These are phyloP conservation scores for Ptychobarbus kaznakovi DNA, from an alignment of 2,797 vertebrate genomes.

Conservation along the genomic window DNA sequence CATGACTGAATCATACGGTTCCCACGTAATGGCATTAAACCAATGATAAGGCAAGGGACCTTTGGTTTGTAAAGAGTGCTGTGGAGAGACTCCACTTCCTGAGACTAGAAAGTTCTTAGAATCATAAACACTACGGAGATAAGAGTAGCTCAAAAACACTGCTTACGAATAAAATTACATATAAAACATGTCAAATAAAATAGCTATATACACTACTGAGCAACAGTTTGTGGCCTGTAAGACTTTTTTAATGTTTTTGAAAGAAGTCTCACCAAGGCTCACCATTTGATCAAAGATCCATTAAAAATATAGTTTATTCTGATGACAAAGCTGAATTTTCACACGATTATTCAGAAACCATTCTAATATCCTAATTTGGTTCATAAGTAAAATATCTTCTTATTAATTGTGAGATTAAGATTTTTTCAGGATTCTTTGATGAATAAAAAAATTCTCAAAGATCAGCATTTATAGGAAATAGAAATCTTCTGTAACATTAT, in stretches of 20 bases:
- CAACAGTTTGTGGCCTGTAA: neutral
- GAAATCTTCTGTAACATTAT: neutral
- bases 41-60: constrained; percentile 61
- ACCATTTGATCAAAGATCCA: neutral
- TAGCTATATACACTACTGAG: neutral
- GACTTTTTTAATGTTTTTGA: neutral
- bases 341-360: neutral
- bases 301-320: neutral
- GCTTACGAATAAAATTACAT: neutral
- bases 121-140: constrained; percentile 50
- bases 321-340: neutral
- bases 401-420: neutral
- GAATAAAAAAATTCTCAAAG: neutral
- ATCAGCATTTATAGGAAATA: neutral
- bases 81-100: neutral
- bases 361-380: neutral
- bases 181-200: neutral
- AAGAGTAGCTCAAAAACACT: constrained; percentile 32
- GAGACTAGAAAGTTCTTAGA: constrained; percentile 12
- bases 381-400: neutral
- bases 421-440: neutral
- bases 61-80: constrained; percentile 52
- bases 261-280: neutral
- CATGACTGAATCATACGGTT: neutral
- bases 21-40: constrained; percentile 18